Base-by-base conservation (phyloP, 2,797 vertebrate genomes). In the Fistularia commersonii region DNA sequence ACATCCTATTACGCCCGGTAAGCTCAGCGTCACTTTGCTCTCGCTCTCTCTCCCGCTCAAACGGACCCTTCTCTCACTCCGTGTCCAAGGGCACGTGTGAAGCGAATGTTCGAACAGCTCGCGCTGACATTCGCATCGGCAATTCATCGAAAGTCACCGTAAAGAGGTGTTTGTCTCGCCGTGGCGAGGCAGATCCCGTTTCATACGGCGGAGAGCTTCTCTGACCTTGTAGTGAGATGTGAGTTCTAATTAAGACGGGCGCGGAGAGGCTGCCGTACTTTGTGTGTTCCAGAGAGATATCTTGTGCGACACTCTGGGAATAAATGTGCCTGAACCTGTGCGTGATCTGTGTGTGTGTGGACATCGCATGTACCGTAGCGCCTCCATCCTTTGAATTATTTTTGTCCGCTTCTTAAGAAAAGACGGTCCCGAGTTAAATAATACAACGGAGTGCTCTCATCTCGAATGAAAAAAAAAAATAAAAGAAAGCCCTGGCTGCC, bases 151-250 rank as follows among this genome's bases (percentile, higher is more conserved):
- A 36, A 69, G 51, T 64, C 64, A 65, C 71, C 46, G 62, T 51
- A 61, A 70, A 82, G 77, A 70, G 51, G 41, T 64, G 23, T 57
- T 7, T 9, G 41, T 54, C 65, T 77, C 61, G 39, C 45, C 39
- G 44, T 57, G 55, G 32, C 61, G 45, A 57, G 53, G 55, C 43
- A 5, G 47, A 54, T 64, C 45, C 57, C 61, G 65, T 33, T 58
- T 61, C 41, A 9, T 63, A 57, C 69, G 65, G 80, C 69, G 32
- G 12, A 50, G 67, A 60, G 58, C 72, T 58, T 72, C 39, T 3
- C 65, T 84, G 83, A 90, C 85, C 82, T 86, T 88, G 83, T 64
- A 68, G 57, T 64, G 59, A 61, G 65, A 60, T 56, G 55, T 76
- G 66, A 76, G 67, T 80, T 86, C 85, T 84, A 88, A 88, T 88